Base-by-base conservation (phyloP, 2,113 vertebrate genomes). In the Lasiurus cinereus region DNA sequence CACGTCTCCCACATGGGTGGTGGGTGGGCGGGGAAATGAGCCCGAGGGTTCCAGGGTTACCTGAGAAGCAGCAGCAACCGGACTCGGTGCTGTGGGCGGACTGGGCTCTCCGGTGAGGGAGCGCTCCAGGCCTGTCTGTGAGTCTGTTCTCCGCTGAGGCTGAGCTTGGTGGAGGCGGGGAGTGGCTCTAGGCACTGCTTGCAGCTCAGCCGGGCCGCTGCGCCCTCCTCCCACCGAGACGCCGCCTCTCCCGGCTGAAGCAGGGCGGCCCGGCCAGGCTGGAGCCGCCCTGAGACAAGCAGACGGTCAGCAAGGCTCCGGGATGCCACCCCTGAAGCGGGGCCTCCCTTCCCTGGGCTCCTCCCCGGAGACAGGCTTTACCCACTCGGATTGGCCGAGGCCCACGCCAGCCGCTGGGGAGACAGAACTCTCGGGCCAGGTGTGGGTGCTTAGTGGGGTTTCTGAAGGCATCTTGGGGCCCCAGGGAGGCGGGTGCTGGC, bases 31-130 rank as follows among this genome's bases (percentile, higher is more conserved):
- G 8, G n/a, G 15, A 48, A 18, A 16, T 6, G 12, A 21, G 22
- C 43, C 18, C 15, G 1, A 19, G 27, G 29, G 21, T 59, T 29
- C 16, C 39, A 2, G 16, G 0, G 1, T 24, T 6, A 15, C 13
- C 0, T 72, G 52, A 36, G 31, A 87, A 74, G 70, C 22, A 29
- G 6, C 67, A 15, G 66, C 46, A 31, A 11, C 64, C 48, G 5
- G 3, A 18, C 64, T 27, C 67, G 12, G 31, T 2, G 16, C 52
- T 36, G 27, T 48, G 22, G 1, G 39, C 21, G 31, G 11, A 1
- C 33, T 12, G 29, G n/a, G 50, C 21, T 84, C 21, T 59, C 50
- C 11, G 1, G 0, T 5, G 66, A 88, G 8, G 79, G n/a, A 5
- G 59, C 36, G 22, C 48, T 46, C n/a, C 67, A 39, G 33, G 22